Evolutionary conservation across 2,888 invertebrate species (phyloP), one percentile per base, ranked within the genome.

Genomic region (Cryptus viduatorius): DNA sequence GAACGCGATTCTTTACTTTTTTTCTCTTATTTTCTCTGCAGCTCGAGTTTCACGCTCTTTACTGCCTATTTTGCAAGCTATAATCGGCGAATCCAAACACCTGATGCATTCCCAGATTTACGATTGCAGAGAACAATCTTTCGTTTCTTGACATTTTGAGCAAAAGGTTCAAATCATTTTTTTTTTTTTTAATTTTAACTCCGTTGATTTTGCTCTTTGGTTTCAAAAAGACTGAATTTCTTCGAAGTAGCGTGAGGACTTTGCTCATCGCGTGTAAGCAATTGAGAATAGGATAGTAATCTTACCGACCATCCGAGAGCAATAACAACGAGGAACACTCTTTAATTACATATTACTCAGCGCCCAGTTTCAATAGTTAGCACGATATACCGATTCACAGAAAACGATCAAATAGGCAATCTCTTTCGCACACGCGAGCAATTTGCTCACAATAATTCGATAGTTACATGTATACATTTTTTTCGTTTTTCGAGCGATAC

Each of bases 211-310:
- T 10, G 19, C 53, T 53, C 53, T n/a, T 19, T 19, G 53, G n/a
- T 24, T 7, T 14, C 19, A 14, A 7, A 19, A 53, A 53, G 53
- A 19, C 3, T 19, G 53, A 53, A 53, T 19, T 53, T 53, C 53
- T 10, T 19, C 53, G 19, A 19, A 19, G 53, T 53, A 10, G 53
- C 53, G 53, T 53, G 53, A 53, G 53, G 8, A 19, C 53, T 53
- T 53, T 53, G 53, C 53, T 53, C 53, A 53, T 53, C 53, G 53
- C 53, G 53, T 53, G 53, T 53, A 8, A 53, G 53, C 53, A 53
- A 19, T 53, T 4, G 53, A 53, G 53, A 53, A 19, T 53, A 8
- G 53, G 19, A 19, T 53, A 53, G 7, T 53, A 53, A 53, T 53
- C 53, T 53, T 10, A 8, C 8, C 53, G 53, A 53, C 19, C 8